Conservation (phyloP, 2,113 vertebrate genomes). For the Tragelaphus strepsiceros region DNA sequence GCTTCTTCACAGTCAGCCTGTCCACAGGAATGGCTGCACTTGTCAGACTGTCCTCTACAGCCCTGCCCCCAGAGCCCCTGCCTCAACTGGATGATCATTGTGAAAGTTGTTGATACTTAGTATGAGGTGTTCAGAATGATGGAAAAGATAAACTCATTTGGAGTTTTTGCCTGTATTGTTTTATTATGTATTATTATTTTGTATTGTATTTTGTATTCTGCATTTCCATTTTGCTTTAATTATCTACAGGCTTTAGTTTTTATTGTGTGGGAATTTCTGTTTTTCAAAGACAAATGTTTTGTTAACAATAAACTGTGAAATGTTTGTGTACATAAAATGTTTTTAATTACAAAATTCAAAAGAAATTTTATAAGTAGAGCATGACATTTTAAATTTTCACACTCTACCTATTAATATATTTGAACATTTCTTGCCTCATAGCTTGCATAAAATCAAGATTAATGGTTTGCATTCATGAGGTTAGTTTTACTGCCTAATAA, state of each 20-base stretch:
- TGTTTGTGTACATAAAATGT: not conserved
- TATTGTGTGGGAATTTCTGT: not conserved
- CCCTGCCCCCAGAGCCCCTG: not conserved
- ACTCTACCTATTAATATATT: not conserved
- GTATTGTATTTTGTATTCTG: not conserved
- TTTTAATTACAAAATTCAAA: conserved; percentile 17
- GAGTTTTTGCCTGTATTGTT: not conserved
- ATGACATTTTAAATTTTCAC: conserved; percentile 1
- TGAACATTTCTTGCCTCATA: conserved; percentile 7
- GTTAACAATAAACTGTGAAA: not conserved
- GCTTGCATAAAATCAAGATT: conserved; percentile 5
- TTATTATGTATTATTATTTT: not conserved
- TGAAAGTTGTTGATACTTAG: not conserved
- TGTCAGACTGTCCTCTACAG: not conserved
- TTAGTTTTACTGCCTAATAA: not conserved
- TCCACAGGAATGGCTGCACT: not conserved
- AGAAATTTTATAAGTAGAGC: not conserved
- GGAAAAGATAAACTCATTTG: not conserved
- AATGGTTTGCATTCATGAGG: conserved; percentile 20
- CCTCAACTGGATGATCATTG: not conserved
- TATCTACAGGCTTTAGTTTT: not conserved
- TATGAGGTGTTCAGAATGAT: not conserved
- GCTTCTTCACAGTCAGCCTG: not conserved
- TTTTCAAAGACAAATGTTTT: not conserved
- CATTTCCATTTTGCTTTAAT: not conserved